Evolutionary conservation across 2,113 vertebrate genomes (phyloP).

Genomic region (Martes martes): DNA sequence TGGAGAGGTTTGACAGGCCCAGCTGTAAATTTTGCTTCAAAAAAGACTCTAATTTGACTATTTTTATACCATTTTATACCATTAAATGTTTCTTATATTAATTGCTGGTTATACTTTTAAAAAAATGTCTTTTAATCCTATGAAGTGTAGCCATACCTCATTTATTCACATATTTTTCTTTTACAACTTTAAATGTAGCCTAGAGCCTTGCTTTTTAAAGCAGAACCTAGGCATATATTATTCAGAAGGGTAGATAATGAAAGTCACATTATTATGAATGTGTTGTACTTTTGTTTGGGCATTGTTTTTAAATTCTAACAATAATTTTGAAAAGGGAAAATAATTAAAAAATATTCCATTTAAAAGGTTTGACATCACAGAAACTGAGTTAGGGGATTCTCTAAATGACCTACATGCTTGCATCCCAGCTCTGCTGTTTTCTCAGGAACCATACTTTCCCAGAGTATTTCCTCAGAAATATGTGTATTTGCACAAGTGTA

Average conservation of each 20-base stretch:
- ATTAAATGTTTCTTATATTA: background rate
- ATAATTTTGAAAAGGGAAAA: background rate
- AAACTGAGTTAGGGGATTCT: background rate
- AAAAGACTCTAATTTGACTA: constrained; percentile 36
- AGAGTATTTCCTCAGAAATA: background rate
- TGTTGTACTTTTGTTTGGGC: background rate
- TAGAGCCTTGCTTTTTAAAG: background rate
- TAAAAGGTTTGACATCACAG: background rate
- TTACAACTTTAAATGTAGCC: background rate
- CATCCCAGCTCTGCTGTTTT: background rate
- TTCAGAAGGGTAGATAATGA: background rate
- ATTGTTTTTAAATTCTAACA: background rate
- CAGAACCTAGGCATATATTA: background rate
- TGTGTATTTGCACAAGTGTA: no score
- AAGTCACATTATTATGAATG: background rate
- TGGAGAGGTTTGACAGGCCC: background rate
- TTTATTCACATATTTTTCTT: background rate
- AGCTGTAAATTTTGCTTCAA: constrained; percentile 40
- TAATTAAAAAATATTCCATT: background rate
- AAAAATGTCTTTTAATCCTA: background rate
- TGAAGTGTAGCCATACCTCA: background rate
- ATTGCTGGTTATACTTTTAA: background rate
- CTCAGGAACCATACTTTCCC: background rate
- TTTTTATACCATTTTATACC: background rate
- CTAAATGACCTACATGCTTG: background rate